A percentile compares a stretch with the other conserved stretches of the same genome.
Evolutionary conservation across 2,888 invertebrate genomes (phyloP).

Genomic region (Tetragnatha montana): DNA sequence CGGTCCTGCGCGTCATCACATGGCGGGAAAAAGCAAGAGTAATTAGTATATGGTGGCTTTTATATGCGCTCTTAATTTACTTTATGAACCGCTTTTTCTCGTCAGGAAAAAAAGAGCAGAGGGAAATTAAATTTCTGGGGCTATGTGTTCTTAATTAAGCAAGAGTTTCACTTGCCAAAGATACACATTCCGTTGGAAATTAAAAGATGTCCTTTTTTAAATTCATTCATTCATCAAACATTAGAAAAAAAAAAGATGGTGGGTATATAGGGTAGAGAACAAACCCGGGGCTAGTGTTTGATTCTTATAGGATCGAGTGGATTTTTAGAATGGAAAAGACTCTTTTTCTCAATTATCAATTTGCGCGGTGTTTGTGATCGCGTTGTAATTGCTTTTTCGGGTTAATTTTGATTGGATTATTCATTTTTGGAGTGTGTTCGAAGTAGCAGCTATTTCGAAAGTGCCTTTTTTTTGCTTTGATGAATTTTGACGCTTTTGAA

Average conservation of each 20-base stretch:
- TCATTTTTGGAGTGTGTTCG: too few species aligned
- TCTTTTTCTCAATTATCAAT: background rate
- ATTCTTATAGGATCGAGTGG: background rate
- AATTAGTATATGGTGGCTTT: background rate
- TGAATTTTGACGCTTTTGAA: too few species aligned
- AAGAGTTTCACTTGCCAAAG: background rate
- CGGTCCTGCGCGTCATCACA: background rate
- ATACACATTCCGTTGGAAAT: background rate
- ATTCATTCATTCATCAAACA: background rate
- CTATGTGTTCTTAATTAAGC: background rate
- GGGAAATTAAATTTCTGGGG: background rate
- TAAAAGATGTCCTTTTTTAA: background rate
- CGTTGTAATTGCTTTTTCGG: background rate
- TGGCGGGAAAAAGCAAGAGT: background rate
- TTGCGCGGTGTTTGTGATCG: background rate
- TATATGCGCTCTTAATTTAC: background rate
- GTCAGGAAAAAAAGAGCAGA: background rate
- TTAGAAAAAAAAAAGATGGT: background rate
- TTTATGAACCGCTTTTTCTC: background rate
- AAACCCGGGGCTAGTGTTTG: background rate
- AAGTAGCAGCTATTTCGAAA: too few species aligned
- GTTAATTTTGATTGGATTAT: background rate
- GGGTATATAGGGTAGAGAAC: background rate
- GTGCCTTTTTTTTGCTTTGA: too few species aligned
- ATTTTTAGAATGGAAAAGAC: background rate